Evolutionary conservation across 2,113 vertebrate genomes (phyloP).

Genomic region (Chionomys nivalis): DNA sequence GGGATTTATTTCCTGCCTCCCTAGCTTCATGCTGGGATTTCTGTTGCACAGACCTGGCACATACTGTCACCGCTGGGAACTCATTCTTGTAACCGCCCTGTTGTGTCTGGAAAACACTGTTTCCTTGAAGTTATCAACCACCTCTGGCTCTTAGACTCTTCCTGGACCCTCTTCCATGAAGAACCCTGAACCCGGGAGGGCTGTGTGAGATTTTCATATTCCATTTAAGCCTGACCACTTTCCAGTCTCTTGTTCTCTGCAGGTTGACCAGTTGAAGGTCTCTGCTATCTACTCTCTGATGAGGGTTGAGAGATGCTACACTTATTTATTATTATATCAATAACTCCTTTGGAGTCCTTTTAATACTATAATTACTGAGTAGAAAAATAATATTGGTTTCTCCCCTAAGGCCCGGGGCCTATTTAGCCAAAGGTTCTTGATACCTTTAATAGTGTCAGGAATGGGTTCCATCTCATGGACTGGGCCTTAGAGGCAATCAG

Average conservation of each 20-base stretch:
- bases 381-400: neutral
- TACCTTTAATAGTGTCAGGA: neutral
- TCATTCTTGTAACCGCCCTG: too few species aligned
- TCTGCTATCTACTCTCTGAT: neutral
- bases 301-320: neutral
- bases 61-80: neutral
- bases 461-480: too few species aligned
- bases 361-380: neutral
- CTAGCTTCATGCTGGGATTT: neutral
- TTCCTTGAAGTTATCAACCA: neutral
- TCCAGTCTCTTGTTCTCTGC: neutral
- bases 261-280: neutral
- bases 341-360: neutral
- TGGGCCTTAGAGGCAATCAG: neutral
- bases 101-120: neutral
- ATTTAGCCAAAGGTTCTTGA: neutral
- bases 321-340: neutral
- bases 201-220: neutral
- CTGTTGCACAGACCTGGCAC: neutral
- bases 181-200: neutral
- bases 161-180: neutral
- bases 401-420: neutral
- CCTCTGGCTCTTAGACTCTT: neutral
- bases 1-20: neutral
- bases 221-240: neutral